phyloP scores from a whole-genome alignment of 2,797 vertebrate genomes.

The Halcyon leucocephala region DNA sequence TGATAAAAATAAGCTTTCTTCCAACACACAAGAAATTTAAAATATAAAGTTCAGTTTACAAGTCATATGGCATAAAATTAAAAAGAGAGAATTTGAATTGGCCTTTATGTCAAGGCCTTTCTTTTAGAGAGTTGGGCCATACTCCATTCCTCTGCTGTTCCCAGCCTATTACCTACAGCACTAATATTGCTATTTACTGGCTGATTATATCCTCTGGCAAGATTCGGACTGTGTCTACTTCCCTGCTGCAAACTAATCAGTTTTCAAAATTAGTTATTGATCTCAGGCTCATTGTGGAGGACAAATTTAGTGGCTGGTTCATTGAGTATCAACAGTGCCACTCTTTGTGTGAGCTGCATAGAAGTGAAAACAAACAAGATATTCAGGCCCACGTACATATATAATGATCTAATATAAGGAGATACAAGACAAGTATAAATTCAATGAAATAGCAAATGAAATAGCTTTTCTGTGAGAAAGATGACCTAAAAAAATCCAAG shows the following conservation, averaged over 20 bases:
- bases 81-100: slow-evolving; percentile 18
- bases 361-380: slow-evolving; percentile 64
- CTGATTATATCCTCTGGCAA: slow-evolving; percentile 96
- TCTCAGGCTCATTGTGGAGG: slow-evolving; percentile 82
- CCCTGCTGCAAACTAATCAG: slow-evolving; percentile 95
- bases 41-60: slow-evolving; percentile 49
- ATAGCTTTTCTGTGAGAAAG: not conserved
- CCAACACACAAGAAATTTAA: slow-evolving; percentile 30
- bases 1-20: slow-evolving; percentile 67
- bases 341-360: slow-evolving; percentile 45
- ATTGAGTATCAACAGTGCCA: slow-evolving; percentile 79
- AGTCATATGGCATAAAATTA: slow-evolving; percentile 40
- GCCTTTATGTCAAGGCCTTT: slow-evolving; percentile 52
- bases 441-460: not conserved
- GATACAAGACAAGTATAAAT: slow-evolving; percentile 42
- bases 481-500: not conserved
- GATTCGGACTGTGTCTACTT: slow-evolving; percentile 87
- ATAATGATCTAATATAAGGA: slow-evolving; percentile 48
- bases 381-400: slow-evolving; percentile 45
- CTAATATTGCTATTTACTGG: slow-evolving; percentile 87
- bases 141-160: slow-evolving; percentile 56
- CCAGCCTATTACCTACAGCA: slow-evolving; percentile 78
- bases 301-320: slow-evolving; percentile 86
- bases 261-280: slow-evolving; percentile 99
- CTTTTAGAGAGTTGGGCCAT: slow-evolving; percentile 48